phyloP scores from a whole-genome alignment of 2,888 invertebrate genomes.

The Drosophila cracens region DNA sequence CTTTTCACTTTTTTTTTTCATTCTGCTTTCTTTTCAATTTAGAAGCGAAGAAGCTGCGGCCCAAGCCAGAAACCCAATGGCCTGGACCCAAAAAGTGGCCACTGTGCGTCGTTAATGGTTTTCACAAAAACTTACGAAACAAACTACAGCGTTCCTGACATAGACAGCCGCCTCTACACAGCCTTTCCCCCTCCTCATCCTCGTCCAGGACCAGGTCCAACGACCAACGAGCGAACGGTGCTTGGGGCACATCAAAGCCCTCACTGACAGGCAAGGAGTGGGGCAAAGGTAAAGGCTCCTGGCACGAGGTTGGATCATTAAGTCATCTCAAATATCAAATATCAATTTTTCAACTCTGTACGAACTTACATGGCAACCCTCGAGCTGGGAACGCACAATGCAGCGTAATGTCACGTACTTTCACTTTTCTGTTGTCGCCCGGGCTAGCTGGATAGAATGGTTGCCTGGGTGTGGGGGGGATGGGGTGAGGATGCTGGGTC shows the following conservation, averaged over 20 bases:
- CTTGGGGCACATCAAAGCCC: conserved; percentile 63
- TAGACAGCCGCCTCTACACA: conserved; percentile 17
- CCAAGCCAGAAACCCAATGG: conserved; percentile 22
- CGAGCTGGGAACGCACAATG: conserved; percentile 38
- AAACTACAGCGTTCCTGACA: conserved; percentile 67
- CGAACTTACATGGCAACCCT: conserved; percentile 32
- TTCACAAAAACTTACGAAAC: conserved; percentile 73
- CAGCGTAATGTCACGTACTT: conserved; percentile 74
- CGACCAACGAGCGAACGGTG: conserved; percentile 33
- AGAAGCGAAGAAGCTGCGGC: conserved; percentile 31
- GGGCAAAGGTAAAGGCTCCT: conserved; percentile 2
- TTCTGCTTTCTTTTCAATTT: conserved; percentile 67
- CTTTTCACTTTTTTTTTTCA: conserved; percentile 71
- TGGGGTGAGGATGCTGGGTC: conserved; percentile 1
- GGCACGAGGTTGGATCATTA: conserved; percentile 34
- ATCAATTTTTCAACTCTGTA: not conserved
- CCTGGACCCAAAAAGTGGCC: conserved; percentile 52
- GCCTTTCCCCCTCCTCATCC: conserved; percentile 3
- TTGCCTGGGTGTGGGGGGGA: not conserved
- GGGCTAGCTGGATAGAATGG: not conserved
- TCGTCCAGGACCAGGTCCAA: not conserved
- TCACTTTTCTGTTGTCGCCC: conserved; percentile 62
- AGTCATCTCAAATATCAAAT: not conserved
- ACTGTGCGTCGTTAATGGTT: conserved; percentile 75
- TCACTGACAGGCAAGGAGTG: conserved; percentile 26